These are phyloP conservation scores for Meandrina meandrites DNA, from an alignment of 92 coral and sea anemone genomes.

Conservation along the genomic window DNA sequence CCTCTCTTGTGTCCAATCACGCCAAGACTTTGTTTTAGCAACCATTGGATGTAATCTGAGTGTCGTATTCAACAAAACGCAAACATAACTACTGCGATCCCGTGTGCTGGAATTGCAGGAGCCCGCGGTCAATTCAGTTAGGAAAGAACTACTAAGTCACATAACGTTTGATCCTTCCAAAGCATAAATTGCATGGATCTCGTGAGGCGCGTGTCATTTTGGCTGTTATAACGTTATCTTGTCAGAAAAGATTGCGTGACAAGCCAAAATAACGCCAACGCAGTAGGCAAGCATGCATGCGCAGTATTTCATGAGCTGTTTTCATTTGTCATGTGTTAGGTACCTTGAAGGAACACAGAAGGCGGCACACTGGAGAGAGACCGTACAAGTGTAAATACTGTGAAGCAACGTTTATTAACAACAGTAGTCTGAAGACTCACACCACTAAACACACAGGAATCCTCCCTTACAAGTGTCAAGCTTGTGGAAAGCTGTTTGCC, in stretches of 20 bases:
- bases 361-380: slow-evolving; percentile 70
- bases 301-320: not conserved
- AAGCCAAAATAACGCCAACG: not conserved
- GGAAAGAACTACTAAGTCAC: too few relatives aligned
- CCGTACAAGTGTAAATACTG: slow-evolving; percentile 73
- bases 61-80: too few relatives aligned
- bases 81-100: too few relatives aligned
- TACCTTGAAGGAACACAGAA: slow-evolving; percentile 58
- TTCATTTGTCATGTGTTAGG: slow-evolving; percentile 28
- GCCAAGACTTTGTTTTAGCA: too few relatives aligned
- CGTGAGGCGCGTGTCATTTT: too few relatives aligned
- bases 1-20: too few relatives aligned
- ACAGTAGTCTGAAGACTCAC: slow-evolving; percentile 52
- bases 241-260: not conserved
- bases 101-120: too few relatives aligned
- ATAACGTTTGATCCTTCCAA: too few relatives aligned
- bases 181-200: too few relatives aligned
- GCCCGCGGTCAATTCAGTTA: too few relatives aligned
- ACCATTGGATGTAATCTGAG: too few relatives aligned
- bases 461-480: slow-evolving; percentile 60
- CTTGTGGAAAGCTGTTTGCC: slow-evolving; percentile 66
- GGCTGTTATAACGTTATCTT: too few relatives aligned
- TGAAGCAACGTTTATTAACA: slow-evolving; percentile 59
- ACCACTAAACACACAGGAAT: slow-evolving; percentile 63
- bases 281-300: not conserved